Evolutionary conservation across 1,140 invertebrate genomes (phyloP), one percentile per base, ranked within the genome.

Genomic region (Mercenaria mercenaria): DNA sequence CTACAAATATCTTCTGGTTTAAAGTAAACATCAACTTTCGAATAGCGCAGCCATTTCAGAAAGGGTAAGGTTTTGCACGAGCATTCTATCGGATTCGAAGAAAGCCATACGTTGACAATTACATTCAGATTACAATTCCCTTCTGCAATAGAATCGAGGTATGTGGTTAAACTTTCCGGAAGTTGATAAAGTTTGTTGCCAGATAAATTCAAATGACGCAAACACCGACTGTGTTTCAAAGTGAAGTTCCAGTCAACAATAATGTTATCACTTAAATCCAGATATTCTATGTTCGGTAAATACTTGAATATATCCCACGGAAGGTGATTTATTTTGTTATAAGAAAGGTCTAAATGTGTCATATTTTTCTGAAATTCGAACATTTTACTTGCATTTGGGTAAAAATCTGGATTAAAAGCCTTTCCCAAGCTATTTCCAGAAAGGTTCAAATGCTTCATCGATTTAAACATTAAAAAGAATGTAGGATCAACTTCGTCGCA

Each of bases 21-120:
- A 11, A 72, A 29, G 26, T n/a, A 11, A n/a, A 74, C 50, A 23
- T 37, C 15, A 3, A 74, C 64, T 37, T 76, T 76, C 11, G 64
- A 32, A 10, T n/a, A 20, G 10, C 32, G 41, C 20, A 85, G 23
- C 83, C 83, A 85, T 76, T 76, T 85, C 32, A 67, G 18, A 37
- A 85, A 85, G 8, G 61, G 69, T 29, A 85, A 72, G 13, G 41
- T 26, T 23, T 74, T 37, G 37, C 83, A 85, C 37, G 67, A 20
- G 26, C 83, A 85, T 52, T 74, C 83, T 26, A 85, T 26, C 29
- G 83, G 69, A 15, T 74, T 85, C 15, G 67, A 43, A 8, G 10
- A 18, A 11, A 85, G 64, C 3, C 3, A 6, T 39, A 72, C 15
- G 6, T 47, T 47, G 15, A 47, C 67, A n/a, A 26, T 74, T 52